These are phyloP conservation scores for Phoxinus phoxinus DNA, from an alignment of 2,113 vertebrate species.

Conservation along the genomic window DNA sequence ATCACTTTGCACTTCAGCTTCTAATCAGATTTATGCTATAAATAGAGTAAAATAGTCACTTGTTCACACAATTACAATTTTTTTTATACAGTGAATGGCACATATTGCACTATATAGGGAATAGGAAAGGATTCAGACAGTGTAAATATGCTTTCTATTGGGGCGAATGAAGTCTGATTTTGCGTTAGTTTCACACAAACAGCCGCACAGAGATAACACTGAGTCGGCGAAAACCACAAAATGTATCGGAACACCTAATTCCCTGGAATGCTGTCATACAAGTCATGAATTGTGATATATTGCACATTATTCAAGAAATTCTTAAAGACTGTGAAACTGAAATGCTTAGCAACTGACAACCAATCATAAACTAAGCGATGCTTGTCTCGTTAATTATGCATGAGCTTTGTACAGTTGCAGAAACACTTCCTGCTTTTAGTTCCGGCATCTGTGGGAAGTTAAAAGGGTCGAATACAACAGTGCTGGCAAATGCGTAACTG, in stretches of 20 bases:
- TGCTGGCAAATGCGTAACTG: neutral
- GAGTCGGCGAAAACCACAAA: no score
- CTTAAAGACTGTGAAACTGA: neutral
- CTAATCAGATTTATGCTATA: no score
- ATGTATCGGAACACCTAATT: neutral
- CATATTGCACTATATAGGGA: no score
- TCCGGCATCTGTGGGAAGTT: neutral
- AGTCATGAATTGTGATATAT: neutral
- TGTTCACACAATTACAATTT: no score
- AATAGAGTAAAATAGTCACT: no score
- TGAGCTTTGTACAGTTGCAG: neutral
- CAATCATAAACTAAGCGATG: neutral
- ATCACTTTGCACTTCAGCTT: no score
- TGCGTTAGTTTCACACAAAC: no score
- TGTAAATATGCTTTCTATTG: no score
- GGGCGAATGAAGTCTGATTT: no score
- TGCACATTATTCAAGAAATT: neutral
- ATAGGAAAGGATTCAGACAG: no score
- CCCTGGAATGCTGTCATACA: neutral
- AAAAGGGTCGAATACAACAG: neutral
- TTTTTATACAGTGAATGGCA: no score
- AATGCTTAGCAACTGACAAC: neutral
- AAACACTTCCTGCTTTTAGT: neutral
- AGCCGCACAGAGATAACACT: no score
- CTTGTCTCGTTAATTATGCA: neutral